A percentile compares a stretch with the other conserved stretches of the same genome.
phyloP scores from a whole-genome alignment of 2,888 invertebrate species.

The Microdon myrmicae region DNA sequence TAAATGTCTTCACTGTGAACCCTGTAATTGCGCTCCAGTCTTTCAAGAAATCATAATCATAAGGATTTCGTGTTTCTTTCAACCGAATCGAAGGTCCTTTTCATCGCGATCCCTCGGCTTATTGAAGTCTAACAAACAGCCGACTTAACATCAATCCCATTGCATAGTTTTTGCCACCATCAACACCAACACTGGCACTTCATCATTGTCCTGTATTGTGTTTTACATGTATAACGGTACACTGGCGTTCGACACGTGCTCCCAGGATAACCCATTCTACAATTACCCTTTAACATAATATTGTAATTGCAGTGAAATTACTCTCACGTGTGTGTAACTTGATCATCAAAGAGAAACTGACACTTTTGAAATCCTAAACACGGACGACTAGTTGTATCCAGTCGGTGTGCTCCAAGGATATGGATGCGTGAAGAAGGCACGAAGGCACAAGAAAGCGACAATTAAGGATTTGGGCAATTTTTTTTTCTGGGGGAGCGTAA shows the following conservation, averaged over 20 bases:
- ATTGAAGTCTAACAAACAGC: slow-evolving; percentile 25
- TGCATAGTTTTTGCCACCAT: slow-evolving; percentile 21
- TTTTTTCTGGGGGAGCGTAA: slow-evolving; percentile 11
- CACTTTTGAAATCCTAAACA: slow-evolving; percentile 38
- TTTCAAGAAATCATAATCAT: slow-evolving; percentile 37
- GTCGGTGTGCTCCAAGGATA: slow-evolving; percentile 8
- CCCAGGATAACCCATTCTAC: slow-evolving; percentile 59
- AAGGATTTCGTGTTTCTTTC: slow-evolving; percentile 21
- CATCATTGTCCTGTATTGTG: too few relatives aligned
- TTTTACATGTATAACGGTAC: too few relatives aligned
- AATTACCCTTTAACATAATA: slow-evolving; percentile 65
- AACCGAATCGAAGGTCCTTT: slow-evolving; percentile 20
- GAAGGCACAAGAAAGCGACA: too few relatives aligned
- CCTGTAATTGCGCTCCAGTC: slow-evolving; percentile 28
- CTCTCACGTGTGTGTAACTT: slow-evolving; percentile 66
- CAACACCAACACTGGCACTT: slow-evolving; percentile 7
- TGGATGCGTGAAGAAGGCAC: too few relatives aligned
- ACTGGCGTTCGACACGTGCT: slow-evolving; percentile 40
- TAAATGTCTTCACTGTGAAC: background rate
- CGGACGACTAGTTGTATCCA: slow-evolving; percentile 9
- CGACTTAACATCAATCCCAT: slow-evolving; percentile 23
- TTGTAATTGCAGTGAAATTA: slow-evolving; percentile 67
- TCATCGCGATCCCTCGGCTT: slow-evolving; percentile 22
- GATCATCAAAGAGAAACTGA: slow-evolving; percentile 59
- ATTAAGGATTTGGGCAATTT: too few relatives aligned